A percentile compares a stretch with the other conserved stretches of the same genome.
These are phyloP conservation scores for Ophion costatus DNA, from an alignment of 2,888 invertebrate genomes.

Conservation along the genomic window DNA sequence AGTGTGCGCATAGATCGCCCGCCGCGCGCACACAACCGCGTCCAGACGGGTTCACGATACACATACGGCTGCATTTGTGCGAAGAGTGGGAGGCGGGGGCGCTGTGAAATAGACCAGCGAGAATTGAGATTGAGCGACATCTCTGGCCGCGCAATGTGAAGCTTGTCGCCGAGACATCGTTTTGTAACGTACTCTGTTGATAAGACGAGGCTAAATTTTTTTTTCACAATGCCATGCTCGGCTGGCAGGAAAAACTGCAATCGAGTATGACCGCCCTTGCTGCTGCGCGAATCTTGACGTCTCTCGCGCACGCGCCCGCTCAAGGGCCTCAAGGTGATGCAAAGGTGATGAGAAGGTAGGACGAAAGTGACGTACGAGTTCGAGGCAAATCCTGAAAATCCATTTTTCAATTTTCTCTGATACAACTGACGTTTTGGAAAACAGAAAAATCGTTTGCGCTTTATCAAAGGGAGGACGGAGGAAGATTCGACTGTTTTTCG, in stretches of 20 bases:
- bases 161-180: neutral
- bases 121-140: conserved; percentile 25
- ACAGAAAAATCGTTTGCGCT: neutral
- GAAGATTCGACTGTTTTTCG: neutral
- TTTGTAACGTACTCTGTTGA: neutral
- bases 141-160: neutral
- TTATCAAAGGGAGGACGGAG: neutral
- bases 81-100: neutral
- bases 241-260: too few species aligned
- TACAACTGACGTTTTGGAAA: neutral
- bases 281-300: neutral
- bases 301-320: neutral
- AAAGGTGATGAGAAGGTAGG: neutral
- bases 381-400: neutral
- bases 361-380: neutral
- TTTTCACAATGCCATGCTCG: too few species aligned
- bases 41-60: conserved; percentile 23
- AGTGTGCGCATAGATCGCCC: conserved; percentile 71
- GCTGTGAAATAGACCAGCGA: conserved; percentile 12
- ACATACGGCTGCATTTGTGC: conserved; percentile 4
- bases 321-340: neutral
- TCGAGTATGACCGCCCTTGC: too few species aligned
- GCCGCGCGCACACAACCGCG: conserved; percentile 50
- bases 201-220: neutral
- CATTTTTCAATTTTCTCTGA: neutral